phyloP scores from a whole-genome alignment of 2,888 invertebrate species.

The Brachyptera risi region DNA sequence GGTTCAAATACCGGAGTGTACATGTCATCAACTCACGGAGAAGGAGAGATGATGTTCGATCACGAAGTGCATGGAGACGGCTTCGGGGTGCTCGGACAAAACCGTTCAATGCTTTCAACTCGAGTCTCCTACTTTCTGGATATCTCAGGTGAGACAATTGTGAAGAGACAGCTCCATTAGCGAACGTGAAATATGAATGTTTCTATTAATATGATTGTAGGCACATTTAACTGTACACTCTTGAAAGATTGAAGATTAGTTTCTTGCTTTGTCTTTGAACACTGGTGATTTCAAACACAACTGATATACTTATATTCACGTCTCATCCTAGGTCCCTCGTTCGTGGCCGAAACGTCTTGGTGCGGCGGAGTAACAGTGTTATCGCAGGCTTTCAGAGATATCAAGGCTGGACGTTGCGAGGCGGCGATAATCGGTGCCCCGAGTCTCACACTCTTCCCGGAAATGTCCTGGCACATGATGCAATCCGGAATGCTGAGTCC shows the following conservation, averaged over 20 bases:
- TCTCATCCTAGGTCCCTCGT: conserved; percentile 49
- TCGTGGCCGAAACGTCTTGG: conserved; percentile 62
- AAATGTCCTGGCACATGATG: conserved; percentile 57
- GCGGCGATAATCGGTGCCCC: conserved; percentile 57
- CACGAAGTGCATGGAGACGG: conserved; percentile 54
- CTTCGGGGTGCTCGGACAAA: conserved; percentile 64
- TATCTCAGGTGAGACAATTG: conserved; percentile 49
- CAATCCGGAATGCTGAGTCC: conserved; percentile 58
- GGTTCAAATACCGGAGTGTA: conserved; percentile 46
- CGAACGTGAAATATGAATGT: no score
- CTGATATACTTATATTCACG: background rate
- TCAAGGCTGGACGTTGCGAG: conserved; percentile 46
- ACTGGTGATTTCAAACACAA: background rate
- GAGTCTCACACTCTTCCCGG: conserved; percentile 55
- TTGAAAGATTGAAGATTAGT: no score
- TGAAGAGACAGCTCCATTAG: no score
- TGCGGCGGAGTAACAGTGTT: conserved; percentile 59
- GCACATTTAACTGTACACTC: no score
- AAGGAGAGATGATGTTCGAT: conserved; percentile 40
- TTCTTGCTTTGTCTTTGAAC: no score
- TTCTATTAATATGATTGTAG: no score
- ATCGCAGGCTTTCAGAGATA: conserved; percentile 47
- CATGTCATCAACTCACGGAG: conserved; percentile 46
- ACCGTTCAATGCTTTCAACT: conserved; percentile 57
- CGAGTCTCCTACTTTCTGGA: conserved; percentile 58